Conservation (phyloP, 2,113 vertebrate species). For the Tauraco erythrolophus region DNA sequence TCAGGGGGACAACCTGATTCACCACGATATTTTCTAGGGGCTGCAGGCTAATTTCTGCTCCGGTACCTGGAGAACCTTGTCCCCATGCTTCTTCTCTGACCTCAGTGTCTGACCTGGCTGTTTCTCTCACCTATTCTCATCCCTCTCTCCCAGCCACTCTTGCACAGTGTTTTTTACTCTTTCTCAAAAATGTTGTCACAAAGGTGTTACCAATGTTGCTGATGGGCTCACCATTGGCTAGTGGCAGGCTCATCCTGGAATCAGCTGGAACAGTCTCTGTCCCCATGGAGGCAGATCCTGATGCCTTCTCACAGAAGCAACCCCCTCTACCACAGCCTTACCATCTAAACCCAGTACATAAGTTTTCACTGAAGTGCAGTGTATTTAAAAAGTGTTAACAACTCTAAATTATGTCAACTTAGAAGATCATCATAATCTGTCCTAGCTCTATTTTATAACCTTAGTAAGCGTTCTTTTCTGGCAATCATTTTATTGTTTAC, state of each 20-base stretch:
- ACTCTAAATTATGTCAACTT: rapidly evolving
- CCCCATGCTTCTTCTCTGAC: neutral
- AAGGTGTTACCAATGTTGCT: neutral
- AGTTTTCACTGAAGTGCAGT: neutral
- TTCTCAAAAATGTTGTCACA: neutral
- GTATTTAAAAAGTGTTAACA: neutral
- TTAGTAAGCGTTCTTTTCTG: neutral
- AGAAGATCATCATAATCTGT: neutral
- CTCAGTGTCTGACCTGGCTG: neutral
- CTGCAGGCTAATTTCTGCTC: neutral
- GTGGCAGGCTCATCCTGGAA: neutral
- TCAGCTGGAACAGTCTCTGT: neutral
- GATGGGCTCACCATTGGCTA: neutral
- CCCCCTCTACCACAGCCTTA: neutral
- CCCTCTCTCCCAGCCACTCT: neutral
- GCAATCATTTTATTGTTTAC: neutral
- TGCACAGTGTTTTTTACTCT: rapidly evolving
- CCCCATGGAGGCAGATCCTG: neutral
- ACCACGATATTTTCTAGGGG: neutral
- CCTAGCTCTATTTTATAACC: neutral
- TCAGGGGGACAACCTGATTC: neutral
- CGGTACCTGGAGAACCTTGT: rapidly evolving
- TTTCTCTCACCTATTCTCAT: neutral
- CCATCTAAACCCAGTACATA: neutral
- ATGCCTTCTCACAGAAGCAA: neutral